Base-by-base conservation (phyloP, 2,113 vertebrate genomes). In the Xenopus laevis region DNA sequence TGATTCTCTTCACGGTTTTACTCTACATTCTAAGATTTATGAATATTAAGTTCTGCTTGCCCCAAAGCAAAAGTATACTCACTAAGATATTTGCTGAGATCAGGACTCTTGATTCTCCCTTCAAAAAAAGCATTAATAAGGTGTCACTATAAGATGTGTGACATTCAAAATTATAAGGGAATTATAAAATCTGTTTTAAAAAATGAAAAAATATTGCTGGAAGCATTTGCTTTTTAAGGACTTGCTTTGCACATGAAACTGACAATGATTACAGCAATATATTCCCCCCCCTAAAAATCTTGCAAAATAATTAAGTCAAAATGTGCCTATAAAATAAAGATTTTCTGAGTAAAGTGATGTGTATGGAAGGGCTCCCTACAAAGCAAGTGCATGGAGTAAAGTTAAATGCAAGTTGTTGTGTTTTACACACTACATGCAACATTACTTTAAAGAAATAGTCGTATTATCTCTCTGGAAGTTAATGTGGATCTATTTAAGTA, bases 61-160 rank as follows among this genome's bases (percentile, higher is more conserved):
- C 88, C 87, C 86, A 89, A 71, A 91, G 89, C 88, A 89, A 90
- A 89, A 87, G 88, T 88, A 80, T 90, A 87, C 84, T 88, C 87
- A 79, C 81, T 78, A 86, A 89, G 86, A 87, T 90, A 89, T 88
- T 89, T 91, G 91, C 88, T 90, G 88, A 92, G 85, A 88, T 90
- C 88, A 90, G 88, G 87, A 89, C 52, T 91, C 86, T 88, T 83
- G 83, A 81, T 82, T 83, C 71, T 81, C 86, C 83, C 86, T 89
- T 89, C 85, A 89, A 91, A 87, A n/a, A 89, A 84, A 82, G 74
- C 81, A 84, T 85, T 86, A 87, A 83, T 85, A 87, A 87, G 74
- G 84, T 84, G 90, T 81, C 57, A 65, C 59, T 81, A 78, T 30
- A 85, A 86, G 87, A 84, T 73, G 78, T 2, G 2, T 1, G 3